phyloP scores from a whole-genome alignment of 1,140 invertebrate species.

The Steinernema khuongi region DNA sequence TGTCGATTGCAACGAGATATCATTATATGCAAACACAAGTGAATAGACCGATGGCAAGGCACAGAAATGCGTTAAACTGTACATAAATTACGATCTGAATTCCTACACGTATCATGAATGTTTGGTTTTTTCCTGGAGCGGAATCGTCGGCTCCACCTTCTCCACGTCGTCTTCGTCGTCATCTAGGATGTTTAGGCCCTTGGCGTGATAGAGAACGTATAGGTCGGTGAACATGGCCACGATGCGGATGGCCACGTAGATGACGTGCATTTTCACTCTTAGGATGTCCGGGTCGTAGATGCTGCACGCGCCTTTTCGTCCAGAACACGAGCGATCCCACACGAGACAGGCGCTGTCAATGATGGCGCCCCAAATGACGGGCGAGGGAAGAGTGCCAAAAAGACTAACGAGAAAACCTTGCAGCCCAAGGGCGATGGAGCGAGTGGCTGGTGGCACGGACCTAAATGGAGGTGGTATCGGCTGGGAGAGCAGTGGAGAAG shows the following conservation, averaged over 20 bases:
- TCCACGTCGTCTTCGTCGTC: conserved; percentile 20
- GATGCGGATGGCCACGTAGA: conserved; percentile 29
- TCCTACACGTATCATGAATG: not conserved
- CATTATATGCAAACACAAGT: conserved; percentile 13
- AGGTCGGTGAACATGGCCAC: conserved; percentile 30
- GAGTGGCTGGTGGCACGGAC: conserved; percentile 36
- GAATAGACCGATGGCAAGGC: not conserved
- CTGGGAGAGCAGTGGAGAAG: conserved; percentile 2
- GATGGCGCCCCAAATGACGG: conserved; percentile 51
- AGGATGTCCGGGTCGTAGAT: conserved; percentile 49
- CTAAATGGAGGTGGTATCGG: conserved; percentile 23
- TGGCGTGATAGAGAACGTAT: conserved; percentile 33
- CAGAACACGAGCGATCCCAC: conserved; percentile 44
- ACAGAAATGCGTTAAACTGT: not conserved
- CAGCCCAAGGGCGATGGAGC: conserved; percentile 33
- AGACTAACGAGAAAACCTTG: conserved; percentile 36
- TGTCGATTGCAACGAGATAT: not conserved
- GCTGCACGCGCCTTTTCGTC: conserved; percentile 46
- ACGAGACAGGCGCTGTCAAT: conserved; percentile 53
- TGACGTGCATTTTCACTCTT: conserved; percentile 33
- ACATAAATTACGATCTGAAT: too few species aligned
- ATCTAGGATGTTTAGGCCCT: conserved; percentile 33
- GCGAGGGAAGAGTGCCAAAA: conserved; percentile 51
- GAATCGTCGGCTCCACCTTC: not conserved
- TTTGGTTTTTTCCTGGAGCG: not conserved